A percentile compares a stretch with the other conserved stretches of the same genome.
Evolutionary conservation across 2,888 invertebrate genomes (phyloP).

Genomic region (Axea sp.): DNA sequence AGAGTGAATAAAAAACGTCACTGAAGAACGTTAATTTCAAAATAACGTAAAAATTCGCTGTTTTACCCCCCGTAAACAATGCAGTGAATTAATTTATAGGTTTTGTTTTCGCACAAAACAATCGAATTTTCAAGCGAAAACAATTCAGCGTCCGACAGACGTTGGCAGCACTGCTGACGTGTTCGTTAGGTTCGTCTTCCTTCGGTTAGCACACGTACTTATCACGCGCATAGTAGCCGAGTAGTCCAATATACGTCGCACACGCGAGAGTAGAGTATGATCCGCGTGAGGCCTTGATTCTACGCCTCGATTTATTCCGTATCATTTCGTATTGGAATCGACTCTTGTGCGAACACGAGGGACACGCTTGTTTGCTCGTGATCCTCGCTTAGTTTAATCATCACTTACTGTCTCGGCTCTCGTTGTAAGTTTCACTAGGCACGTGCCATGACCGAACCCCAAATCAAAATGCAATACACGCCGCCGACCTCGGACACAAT

Average conservation of each 20-base stretch:
- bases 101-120: too few relatives aligned
- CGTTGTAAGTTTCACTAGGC: conserved; percentile 3
- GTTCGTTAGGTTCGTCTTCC: conserved; percentile 12
- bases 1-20: too few relatives aligned
- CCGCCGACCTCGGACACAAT: conserved; percentile 92
- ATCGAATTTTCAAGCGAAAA: too few relatives aligned
- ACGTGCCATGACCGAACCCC: conserved; percentile 65
- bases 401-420: background rate
- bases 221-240: conserved; percentile 35
- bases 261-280: conserved; percentile 49
- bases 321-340: conserved; percentile 27
- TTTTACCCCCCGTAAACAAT: too few relatives aligned
- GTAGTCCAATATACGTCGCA: conserved; percentile 41
- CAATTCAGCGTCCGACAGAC: too few relatives aligned
- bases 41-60: too few relatives aligned
- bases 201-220: conserved; percentile 29
- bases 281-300: conserved; percentile 48
- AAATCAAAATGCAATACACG: conserved; percentile 76
- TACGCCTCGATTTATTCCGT: conserved; percentile 48
- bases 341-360: background rate
- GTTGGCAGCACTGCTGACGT: conserved; percentile 23
- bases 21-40: too few relatives aligned
- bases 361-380: background rate
- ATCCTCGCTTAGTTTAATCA: background rate
- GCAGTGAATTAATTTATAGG: too few relatives aligned